Evolutionary conservation across 2,888 invertebrate genomes (phyloP).

Genomic region (Acronicta psi): DNA sequence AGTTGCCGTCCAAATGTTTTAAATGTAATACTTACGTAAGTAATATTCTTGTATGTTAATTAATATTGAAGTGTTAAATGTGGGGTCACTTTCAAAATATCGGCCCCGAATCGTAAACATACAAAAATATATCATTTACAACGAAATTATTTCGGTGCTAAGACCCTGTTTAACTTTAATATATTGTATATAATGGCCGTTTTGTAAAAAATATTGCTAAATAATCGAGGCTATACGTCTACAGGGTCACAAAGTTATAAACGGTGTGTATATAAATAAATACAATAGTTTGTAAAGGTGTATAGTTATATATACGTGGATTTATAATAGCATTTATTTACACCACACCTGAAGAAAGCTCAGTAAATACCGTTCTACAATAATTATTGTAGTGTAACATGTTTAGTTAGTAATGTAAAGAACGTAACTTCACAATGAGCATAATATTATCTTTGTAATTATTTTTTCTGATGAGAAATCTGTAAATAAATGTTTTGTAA

Average conservation of each 20-base stretch:
- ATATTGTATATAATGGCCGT: constrained; percentile 68
- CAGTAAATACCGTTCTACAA: constrained; percentile 73
- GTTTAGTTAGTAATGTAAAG: constrained; percentile 47
- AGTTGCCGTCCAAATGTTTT: constrained; percentile 82
- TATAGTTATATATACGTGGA: constrained; percentile 61
- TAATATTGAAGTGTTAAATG: constrained; percentile 26
- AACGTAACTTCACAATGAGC: constrained; percentile 53
- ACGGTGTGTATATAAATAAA: constrained; percentile 73
- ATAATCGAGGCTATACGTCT: constrained; percentile 80
- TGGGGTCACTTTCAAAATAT: constrained; percentile 39
- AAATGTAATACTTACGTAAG: constrained; percentile 55
- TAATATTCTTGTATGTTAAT: constrained; percentile 49
- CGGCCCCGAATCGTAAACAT: constrained; percentile 39
- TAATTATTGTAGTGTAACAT: constrained; percentile 54
- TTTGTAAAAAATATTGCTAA: constrained; percentile 70
- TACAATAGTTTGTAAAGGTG: constrained; percentile 69
- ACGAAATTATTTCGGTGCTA: constrained; percentile 78
- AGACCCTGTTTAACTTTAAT: constrained; percentile 70
- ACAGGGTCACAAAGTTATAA: constrained; percentile 84
- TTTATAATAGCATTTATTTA: constrained; percentile 79
- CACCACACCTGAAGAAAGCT: constrained; percentile 88
- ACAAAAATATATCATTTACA: constrained; percentile 54
- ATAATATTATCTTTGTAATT: constrained; percentile 65
- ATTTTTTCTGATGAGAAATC: constrained; percentile 31
- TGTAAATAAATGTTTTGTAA: constrained; percentile 51